Base-by-base conservation (phyloP, 2,888 invertebrate genomes). In the Netelia melanura region DNA sequence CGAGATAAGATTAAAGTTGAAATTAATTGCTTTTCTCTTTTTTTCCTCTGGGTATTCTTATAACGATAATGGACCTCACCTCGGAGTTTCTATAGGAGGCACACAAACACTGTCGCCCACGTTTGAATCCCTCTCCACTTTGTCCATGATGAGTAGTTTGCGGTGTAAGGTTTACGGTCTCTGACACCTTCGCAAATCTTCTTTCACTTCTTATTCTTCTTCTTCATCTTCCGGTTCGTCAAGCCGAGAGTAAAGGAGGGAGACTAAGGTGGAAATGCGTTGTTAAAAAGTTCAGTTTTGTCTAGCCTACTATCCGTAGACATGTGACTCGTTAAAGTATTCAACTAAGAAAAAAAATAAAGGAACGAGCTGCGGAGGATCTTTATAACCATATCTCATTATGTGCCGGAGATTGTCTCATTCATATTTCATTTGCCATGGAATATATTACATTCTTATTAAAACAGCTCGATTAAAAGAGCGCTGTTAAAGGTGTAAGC, bases 71-170 rank as follows among this genome's bases (percentile, higher is more conserved):
- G 86, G 89, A 84, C 67, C 80, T 68, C 84, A 25, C 65, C 56
- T 43, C 38, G 71, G 62, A 74, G 79, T 61, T 21, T 67, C 58
- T 52, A 65, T 48, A 43, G 11, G 58, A 44, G 52, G 68, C 14
- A 61, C 67, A 56, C 44, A 64, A 87, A 75, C 81, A 62, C 88
- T 88, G 86, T 89, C 85, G 86, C 87, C 48, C 81, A 58, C 43
- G 77, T 68, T 64, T 43, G 23, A 25, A 56, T 67, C 75, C 43
- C 67, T 72, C 68, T 58, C 72, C 43, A 62, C 38, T 48, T 56
- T 85, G 86, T 83, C 86, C 87, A 87, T 87, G 90, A 90, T 90
- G 90, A 89, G 88, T 87, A 90, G 86, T 90, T 90, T 87, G 88
- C 85, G 86, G 83, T 87, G 85, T 84, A 87, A 83, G 81, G 86